These are phyloP conservation scores for Microtus pennsylvanicus DNA, from an alignment of 2,113 vertebrate species.

Conservation along the genomic window DNA sequence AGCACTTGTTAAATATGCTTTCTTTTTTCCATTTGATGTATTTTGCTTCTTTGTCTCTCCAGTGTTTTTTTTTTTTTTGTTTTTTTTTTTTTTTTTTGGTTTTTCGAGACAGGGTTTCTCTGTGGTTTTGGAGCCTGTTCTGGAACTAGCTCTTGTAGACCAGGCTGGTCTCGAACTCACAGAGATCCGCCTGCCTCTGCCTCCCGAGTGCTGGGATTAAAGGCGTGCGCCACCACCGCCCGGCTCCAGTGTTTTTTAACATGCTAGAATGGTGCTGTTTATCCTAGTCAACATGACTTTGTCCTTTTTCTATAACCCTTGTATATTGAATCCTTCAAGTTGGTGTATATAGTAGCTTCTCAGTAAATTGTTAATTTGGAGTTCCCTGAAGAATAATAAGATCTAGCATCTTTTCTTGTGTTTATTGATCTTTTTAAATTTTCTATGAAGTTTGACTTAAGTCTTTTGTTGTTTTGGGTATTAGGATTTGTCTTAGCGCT, in stretches of 20 bases:
- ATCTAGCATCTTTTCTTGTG: slow-evolving; percentile 17
- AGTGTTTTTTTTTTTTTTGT: too few relatives aligned
- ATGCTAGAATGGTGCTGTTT: not conserved
- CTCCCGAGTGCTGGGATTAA: too few relatives aligned
- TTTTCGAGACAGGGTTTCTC: too few relatives aligned
- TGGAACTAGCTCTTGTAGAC: too few relatives aligned
- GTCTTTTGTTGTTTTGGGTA: not conserved
- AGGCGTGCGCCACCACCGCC: too few relatives aligned
- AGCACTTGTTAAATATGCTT: too few relatives aligned
- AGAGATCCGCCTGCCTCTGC: too few relatives aligned
- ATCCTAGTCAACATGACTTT: not conserved
- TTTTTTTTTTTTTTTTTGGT: too few relatives aligned
- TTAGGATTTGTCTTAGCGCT: slow-evolving; percentile 1
- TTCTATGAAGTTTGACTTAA: slow-evolving; percentile 15
- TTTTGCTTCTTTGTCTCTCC: not conserved
- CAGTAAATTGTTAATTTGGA: slow-evolving; percentile 7
- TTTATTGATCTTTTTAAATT: slow-evolving; percentile 28
- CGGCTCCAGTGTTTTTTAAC: not conserved
- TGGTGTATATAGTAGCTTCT: not conserved
- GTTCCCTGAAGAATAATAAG: slow-evolving; percentile 35
- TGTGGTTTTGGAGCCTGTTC: too few relatives aligned
- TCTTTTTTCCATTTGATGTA: too few relatives aligned
- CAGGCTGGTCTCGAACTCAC: too few relatives aligned
- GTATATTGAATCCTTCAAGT: not conserved
- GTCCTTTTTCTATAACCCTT: slow-evolving; percentile 4